Conservation (phyloP, 2,888 invertebrate genomes). For the Pyrochroa serraticornis region DNA sequence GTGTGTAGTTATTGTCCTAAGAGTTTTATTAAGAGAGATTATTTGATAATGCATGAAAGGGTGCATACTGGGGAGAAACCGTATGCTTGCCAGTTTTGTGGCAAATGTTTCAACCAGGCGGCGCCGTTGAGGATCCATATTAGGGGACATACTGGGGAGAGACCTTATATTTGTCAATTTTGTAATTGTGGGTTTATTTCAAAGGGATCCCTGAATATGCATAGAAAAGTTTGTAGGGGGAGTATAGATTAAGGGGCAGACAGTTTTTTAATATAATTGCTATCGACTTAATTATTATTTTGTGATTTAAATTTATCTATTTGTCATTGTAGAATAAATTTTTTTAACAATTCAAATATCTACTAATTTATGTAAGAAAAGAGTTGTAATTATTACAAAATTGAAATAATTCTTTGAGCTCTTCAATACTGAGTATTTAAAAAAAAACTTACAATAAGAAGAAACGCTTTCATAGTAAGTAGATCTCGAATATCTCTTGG, state of each 20-base stretch:
- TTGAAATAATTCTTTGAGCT: too few species aligned
- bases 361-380: constrained; percentile 22
- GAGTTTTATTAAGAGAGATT: constrained; percentile 48
- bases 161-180: constrained; percentile 49
- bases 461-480: too few species aligned
- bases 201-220: constrained; percentile 46
- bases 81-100: constrained; percentile 52
- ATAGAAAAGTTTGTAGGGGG: constrained; percentile 44
- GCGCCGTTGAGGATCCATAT: constrained; percentile 49
- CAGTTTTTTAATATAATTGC: not conserved
- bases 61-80: constrained; percentile 55
- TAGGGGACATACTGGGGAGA: constrained; percentile 49
- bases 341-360: not conserved
- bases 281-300: not conserved
- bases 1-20: constrained; percentile 48
- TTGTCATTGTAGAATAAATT: not conserved
- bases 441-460: too few species aligned
- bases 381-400: constrained; percentile 11
- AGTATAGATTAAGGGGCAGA: constrained; percentile 2
- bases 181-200: constrained; percentile 47
- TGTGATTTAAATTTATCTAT: not conserved
- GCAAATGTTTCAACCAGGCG: constrained; percentile 50
- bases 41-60: constrained; percentile 51
- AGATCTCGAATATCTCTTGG: too few species aligned
- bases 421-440: too few species aligned